Evolutionary conservation across 2,888 invertebrate genomes (phyloP).

Genomic region (Priapulus caudatus): DNA sequence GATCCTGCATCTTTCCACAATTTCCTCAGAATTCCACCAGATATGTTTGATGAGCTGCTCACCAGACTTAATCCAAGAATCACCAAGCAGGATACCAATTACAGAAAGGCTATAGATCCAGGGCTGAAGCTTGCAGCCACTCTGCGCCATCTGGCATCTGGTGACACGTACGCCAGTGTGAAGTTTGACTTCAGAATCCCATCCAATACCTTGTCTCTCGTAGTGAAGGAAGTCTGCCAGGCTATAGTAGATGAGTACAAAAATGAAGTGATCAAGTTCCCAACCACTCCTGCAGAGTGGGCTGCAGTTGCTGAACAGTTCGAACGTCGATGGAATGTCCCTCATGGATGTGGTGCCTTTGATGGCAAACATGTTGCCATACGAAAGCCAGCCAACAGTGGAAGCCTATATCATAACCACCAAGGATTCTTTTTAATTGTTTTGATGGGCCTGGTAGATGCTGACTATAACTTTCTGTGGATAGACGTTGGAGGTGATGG

Average conservation of each 20-base stretch:
- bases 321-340: constrained; percentile 21
- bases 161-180: constrained; percentile 17
- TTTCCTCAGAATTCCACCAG: no score
- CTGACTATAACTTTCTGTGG: constrained; percentile 23
- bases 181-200: constrained; percentile 18
- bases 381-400: constrained; percentile 15
- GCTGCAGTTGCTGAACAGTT: constrained; percentile 14
- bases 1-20: no score
- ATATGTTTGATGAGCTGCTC: no score
- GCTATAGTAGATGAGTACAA: constrained; percentile 19
- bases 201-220: constrained; percentile 10
- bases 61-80: no score
- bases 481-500: constrained; percentile 18
- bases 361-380: constrained; percentile 24
- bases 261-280: constrained; percentile 16
- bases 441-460: constrained; percentile 22
- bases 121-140: no score
- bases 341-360: constrained; percentile 22
- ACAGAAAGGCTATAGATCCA: no score
- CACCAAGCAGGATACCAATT: no score
- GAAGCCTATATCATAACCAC: no score
- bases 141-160: constrained; percentile 21
- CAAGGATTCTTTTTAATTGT: constrained; percentile 19
- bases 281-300: constrained; percentile 17
- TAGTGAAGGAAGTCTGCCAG: constrained; percentile 17